Evolutionary conservation across 2,888 invertebrate genomes (phyloP), one percentile per base, ranked within the genome.

Genomic region (Diaphora mendica): DNA sequence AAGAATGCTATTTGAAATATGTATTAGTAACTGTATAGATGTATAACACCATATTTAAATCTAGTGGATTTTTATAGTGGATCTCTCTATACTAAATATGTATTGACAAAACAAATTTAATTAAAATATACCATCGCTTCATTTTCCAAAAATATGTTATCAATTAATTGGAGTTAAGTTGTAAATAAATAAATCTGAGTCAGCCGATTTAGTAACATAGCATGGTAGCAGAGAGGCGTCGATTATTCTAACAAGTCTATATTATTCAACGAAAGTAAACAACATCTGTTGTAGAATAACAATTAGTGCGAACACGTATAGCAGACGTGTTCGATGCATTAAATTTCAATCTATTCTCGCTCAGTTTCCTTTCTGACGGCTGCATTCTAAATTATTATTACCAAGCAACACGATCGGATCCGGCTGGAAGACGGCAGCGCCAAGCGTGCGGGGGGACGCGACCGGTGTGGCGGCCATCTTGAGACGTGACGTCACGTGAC

Each of bases 401-500:
- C 90, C 87, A 83, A 90, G 89, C 87, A 87, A 88, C 91, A 89
- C 90, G 91, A 91, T 91, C 91, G 91, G 91, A 94, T 93, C 93
- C 93, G 94, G 93, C 92, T 92, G 92, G 91, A 91, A 91, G 90
- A 90, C 91, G 88, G 90, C 91, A 90, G 89, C 86, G 91, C 89
- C 91, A 91, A 89, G 89, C 85, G 90, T 89, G 92, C 90, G 91
- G 90, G 91, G 91, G 91, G 89, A 89, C 87, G 87, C 90, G 91
- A 92, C 92, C 94, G 93, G 93, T 91, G 88, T 90, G 93, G 94
- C 95, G 93, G 95, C 95, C 95, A 95, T 95, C 95, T 95, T 95
- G 95, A 94, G 95, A 95, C 94, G 94, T 95, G 95, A 95, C 95
- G 95, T 95, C 95, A 95, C 95, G 92, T 95, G 95, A 95, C 95